Evolutionary conservation across 2,113 vertebrate species (phyloP).

Genomic region (Silurus glanis): DNA sequence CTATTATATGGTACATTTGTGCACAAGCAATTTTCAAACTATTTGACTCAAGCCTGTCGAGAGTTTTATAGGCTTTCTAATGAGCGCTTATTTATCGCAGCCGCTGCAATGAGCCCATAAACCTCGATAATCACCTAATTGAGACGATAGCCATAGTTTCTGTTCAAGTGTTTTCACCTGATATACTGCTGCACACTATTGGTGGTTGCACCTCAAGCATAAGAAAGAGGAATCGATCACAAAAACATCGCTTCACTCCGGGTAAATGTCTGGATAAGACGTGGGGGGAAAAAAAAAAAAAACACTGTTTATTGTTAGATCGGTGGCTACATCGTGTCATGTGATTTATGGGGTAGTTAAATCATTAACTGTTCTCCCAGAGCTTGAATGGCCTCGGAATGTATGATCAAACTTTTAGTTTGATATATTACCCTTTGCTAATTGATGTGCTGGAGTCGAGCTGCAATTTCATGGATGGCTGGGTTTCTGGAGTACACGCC

Average conservation of each 20-base stretch:
- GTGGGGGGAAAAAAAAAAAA: not conserved
- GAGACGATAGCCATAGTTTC: slow-evolving; percentile 37
- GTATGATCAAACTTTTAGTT: slow-evolving; percentile 33
- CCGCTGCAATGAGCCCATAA: slow-evolving; percentile 46
- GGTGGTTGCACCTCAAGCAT: slow-evolving; percentile 20
- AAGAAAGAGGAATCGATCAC: slow-evolving; percentile 18
- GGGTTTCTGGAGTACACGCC: slow-evolving; percentile 25
- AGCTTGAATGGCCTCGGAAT: slow-evolving; percentile 35
- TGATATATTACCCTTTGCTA: slow-evolving; percentile 20
- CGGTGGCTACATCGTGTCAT: slow-evolving; percentile 12
- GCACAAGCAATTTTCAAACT: not conserved
- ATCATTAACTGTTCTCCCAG: slow-evolving; percentile 32
- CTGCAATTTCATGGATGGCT: slow-evolving; percentile 17
- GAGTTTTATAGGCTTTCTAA: slow-evolving; percentile 42
- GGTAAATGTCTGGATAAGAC: slow-evolving; percentile 11
- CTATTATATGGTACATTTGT: slow-evolving; percentile 24
- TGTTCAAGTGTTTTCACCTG: slow-evolving; percentile 20
- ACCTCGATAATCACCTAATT: slow-evolving; percentile 45
- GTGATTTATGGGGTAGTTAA: slow-evolving; percentile 27
- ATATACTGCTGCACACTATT: not conserved
- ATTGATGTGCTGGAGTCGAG: slow-evolving; percentile 28
- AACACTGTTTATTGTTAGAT: slow-evolving; percentile 5
- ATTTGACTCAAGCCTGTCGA: slow-evolving; percentile 43
- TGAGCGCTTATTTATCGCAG: slow-evolving; percentile 50
- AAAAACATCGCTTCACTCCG: not conserved